phyloP scores from a whole-genome alignment of 2,888 invertebrate species.

The Ptilodon capucinus region DNA sequence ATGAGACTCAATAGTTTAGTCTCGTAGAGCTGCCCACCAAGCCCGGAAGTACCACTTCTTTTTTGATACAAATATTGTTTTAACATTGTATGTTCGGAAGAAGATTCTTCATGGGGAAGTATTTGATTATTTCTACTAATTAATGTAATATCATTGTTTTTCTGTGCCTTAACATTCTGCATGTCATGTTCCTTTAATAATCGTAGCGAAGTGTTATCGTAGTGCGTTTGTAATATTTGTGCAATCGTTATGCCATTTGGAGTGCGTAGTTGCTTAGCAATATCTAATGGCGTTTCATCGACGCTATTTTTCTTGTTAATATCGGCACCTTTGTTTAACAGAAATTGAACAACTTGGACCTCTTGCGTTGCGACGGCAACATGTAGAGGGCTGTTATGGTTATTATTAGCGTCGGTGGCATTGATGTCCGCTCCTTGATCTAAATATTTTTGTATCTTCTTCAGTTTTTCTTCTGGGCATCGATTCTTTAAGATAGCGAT shows the following conservation, averaged over 20 bases:
- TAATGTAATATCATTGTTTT: neutral
- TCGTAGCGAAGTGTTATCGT: neutral
- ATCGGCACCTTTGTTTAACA: slow-evolving; percentile 26
- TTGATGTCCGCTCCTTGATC: slow-evolving; percentile 33
- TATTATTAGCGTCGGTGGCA: slow-evolving; percentile 28
- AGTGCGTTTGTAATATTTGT: neutral
- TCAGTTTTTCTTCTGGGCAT: slow-evolving; percentile 12
- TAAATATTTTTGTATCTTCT: slow-evolving; percentile 21
- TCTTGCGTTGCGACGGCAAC: slow-evolving; percentile 26
- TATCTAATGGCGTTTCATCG: slow-evolving; percentile 24
- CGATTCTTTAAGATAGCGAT: slow-evolving; percentile 21
- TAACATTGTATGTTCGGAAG: neutral
- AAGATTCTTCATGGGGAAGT: no score
- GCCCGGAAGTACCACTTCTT: slow-evolving; percentile 21
- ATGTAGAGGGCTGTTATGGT: slow-evolving; percentile 31
- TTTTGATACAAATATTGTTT: slow-evolving; percentile 11
- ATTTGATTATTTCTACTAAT: no score
- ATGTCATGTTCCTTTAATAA: neutral
- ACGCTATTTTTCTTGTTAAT: slow-evolving; percentile 17
- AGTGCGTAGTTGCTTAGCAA: slow-evolving; percentile 12
- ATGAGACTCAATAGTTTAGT: slow-evolving; percentile 29
- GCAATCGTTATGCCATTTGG: neutral
- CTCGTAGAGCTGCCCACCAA: slow-evolving; percentile 33
- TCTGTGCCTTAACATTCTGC: neutral
- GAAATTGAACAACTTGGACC: slow-evolving; percentile 18